These are phyloP conservation scores for Mastacembelus armatus DNA, from an alignment of 2,797 vertebrate genomes.

Conservation along the genomic window DNA sequence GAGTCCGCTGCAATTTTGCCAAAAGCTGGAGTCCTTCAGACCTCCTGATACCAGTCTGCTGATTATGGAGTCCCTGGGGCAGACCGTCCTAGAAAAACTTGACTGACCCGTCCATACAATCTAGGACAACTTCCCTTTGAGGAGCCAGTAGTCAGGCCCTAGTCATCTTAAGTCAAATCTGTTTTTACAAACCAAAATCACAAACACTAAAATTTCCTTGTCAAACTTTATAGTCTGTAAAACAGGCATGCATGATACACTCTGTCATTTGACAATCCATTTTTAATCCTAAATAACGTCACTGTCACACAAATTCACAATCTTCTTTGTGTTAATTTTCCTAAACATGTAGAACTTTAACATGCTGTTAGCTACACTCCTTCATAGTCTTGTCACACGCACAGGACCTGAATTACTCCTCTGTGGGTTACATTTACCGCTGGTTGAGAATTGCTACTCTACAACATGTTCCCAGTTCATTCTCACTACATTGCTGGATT, in stretches of 20 bases:
- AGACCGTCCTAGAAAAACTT: neutral
- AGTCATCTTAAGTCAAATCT: neutral
- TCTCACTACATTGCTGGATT: neutral
- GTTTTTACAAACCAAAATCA: neutral
- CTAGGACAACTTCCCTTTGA: neutral
- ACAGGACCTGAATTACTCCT: too few species aligned
- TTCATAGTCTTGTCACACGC: neutral
- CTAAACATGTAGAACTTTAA: too few species aligned
- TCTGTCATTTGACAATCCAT: too few species aligned
- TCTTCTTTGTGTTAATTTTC: neutral
- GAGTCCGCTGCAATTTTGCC: too few species aligned
- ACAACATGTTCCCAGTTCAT: neutral
- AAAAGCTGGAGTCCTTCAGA: too few species aligned
- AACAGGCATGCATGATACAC: too few species aligned
- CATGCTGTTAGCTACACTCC: too few species aligned
- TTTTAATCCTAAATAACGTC: too few species aligned
- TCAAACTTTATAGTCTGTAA: neutral
- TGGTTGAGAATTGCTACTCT: neutral
- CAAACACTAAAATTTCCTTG: neutral
- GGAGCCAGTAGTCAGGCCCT: neutral
- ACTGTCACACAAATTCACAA: neutral
- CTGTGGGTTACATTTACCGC: too few species aligned
- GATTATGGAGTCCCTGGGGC: neutral
- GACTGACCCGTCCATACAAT: neutral
- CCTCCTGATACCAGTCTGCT: neutral